A percentile compares a stretch with the other conserved stretches of the same genome.
These are phyloP conservation scores for Teleiodes luculella DNA, from an alignment of 2,888 invertebrate genomes.

Conservation along the genomic window DNA sequence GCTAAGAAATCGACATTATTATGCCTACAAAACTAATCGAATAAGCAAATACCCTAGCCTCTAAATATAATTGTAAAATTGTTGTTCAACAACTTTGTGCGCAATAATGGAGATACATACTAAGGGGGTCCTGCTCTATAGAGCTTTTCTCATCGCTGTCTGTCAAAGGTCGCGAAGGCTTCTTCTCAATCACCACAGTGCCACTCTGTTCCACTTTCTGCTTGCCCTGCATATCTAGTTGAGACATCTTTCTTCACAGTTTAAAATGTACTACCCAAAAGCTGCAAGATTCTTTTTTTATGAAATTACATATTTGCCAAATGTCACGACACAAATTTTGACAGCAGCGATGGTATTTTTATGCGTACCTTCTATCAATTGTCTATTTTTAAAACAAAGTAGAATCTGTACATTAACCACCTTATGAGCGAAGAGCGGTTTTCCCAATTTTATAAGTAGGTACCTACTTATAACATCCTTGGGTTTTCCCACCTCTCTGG, in stretches of 20 bases:
- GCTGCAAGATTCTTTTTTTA: conserved; percentile 58
- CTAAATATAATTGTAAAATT: too few relatives aligned
- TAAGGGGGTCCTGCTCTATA: too few relatives aligned
- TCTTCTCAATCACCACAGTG: conserved; percentile 43
- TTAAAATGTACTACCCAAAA: conserved; percentile 32
- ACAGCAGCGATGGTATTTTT: conserved; percentile 38
- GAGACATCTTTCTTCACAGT: conserved; percentile 48
- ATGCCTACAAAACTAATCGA: too few relatives aligned
- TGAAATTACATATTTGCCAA: conserved; percentile 48
- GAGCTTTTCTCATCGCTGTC: background rate
- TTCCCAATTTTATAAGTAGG: too few relatives aligned
- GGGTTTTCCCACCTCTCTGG: too few relatives aligned
- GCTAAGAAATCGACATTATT: too few relatives aligned
- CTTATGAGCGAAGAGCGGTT: too few relatives aligned
- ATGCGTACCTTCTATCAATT: conserved; percentile 43
- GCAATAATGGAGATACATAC: too few relatives aligned
- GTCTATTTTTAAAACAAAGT: conserved; percentile 53
- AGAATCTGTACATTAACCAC: too few relatives aligned
- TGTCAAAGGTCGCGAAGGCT: conserved; percentile 15
- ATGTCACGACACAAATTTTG: conserved; percentile 57
- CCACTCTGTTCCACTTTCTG: conserved; percentile 28
- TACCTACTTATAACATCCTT: too few relatives aligned
- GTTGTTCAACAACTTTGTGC: too few relatives aligned
- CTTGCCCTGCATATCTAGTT: conserved; percentile 52
- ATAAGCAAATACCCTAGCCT: too few relatives aligned